A percentile compares a stretch with the other conserved stretches of the same genome.
Conservation (phyloP, 2,113 vertebrate species). For the Hepsetus odoe region DNA sequence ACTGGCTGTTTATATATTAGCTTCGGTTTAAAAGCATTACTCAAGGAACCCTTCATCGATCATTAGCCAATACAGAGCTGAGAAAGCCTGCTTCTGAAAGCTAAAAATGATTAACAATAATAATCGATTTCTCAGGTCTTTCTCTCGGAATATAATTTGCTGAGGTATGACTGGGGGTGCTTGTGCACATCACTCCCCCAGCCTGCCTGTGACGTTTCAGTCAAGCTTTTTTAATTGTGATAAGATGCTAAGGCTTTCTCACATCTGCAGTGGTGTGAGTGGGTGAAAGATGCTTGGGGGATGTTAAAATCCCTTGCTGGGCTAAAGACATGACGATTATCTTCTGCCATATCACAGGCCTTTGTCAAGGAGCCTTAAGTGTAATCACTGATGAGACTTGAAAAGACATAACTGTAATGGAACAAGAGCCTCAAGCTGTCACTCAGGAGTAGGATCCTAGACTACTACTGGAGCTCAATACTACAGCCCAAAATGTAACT, state of each 20-base stretch:
- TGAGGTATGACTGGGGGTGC: neutral
- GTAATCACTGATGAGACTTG: constrained; percentile 23
- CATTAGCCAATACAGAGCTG: neutral
- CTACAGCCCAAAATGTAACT: neutral
- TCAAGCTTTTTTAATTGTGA: constrained; percentile 14
- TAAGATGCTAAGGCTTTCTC: neutral
- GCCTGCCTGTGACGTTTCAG: neutral
- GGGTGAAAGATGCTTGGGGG: neutral
- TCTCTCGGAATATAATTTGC: neutral
- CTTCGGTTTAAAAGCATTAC: neutral
- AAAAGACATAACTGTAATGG: constrained; percentile 16
- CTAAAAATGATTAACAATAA: neutral
- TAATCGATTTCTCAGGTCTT: neutral
- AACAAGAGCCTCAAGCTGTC: constrained; percentile 17
- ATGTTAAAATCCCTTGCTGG: constrained; percentile 14
- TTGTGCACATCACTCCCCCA: too few species aligned
- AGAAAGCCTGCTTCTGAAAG: neutral
- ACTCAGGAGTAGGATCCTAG: constrained; percentile 3
- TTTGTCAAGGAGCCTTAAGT: constrained; percentile 22
- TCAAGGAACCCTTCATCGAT: neutral
- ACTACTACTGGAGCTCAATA: neutral
- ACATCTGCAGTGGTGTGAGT: neutral
- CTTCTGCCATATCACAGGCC: constrained; percentile 18
- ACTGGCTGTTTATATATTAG: too few species aligned
- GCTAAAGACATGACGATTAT: constrained; percentile 22